phyloP scores from a whole-genome alignment of 2,113 vertebrate genomes.

The Eclectus roratus region DNA sequence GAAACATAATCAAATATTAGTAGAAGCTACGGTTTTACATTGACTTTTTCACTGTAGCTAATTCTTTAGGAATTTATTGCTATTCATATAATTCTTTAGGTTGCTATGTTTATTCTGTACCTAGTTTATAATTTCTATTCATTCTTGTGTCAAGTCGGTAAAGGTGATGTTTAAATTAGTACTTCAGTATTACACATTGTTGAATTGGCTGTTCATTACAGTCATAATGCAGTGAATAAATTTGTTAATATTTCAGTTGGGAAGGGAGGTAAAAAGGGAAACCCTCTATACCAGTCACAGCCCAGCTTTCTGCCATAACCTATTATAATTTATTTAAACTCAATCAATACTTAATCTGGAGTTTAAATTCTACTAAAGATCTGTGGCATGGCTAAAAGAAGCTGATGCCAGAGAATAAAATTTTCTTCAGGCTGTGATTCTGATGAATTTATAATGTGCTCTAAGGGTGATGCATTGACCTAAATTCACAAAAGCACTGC shows the following conservation, averaged over 20 bases:
- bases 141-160: not conserved
- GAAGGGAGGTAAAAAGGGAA: slow-evolving; percentile 2
- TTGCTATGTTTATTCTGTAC: not conserved
- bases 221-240: not conserved
- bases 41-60: not conserved
- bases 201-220: not conserved
- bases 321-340: slow-evolving; percentile 70
- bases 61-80: not conserved
- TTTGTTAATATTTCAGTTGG: not conserved
- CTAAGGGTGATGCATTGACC: slow-evolving; percentile 70
- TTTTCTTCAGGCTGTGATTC: slow-evolving; percentile 69
- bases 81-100: not conserved
- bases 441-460: slow-evolving; percentile 72
- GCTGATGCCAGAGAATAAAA: slow-evolving; percentile 62
- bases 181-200: not conserved
- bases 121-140: not conserved
- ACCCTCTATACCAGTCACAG: not conserved
- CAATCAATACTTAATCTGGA: slow-evolving; percentile 68
- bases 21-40: not conserved
- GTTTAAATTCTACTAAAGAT: slow-evolving; percentile 69
- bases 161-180: slow-evolving; percentile 13
- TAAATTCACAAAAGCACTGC: slow-evolving; percentile 65
- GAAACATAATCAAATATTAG: slow-evolving; percentile 6
- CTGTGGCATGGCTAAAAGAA: slow-evolving; percentile 53
- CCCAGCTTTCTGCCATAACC: slow-evolving; percentile 6